Percentiles rank a stretch among this genome's conserved stretches.
Conservation (phyloP, 2,113 vertebrate species). For the Taxidea taxus region DNA sequence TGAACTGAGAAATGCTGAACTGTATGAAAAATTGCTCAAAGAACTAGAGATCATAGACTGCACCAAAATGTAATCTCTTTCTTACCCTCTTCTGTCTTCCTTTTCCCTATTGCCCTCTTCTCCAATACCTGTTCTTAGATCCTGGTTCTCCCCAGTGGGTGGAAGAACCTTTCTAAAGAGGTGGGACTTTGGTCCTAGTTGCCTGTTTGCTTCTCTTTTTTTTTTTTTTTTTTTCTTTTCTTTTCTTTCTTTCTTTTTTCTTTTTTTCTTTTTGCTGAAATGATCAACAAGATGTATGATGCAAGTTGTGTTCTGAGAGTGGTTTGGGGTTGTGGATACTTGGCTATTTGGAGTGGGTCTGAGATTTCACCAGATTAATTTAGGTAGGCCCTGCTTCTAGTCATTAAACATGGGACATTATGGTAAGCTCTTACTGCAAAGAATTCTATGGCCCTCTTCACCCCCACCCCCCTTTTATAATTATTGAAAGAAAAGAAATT, state of each 20-base stretch:
- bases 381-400: constrained; percentile 40
- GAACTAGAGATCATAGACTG: neutral
- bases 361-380: constrained; percentile 9
- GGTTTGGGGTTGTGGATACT: constrained; percentile 62
- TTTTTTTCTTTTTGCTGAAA: constrained; percentile 22
- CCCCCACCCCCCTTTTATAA: constrained; percentile 39
- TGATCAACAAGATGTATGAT: constrained; percentile 55
- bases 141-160: constrained; percentile 40
- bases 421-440: constrained; percentile 76
- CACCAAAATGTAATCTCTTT: constrained; percentile 22
- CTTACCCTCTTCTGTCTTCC: constrained; percentile 22
- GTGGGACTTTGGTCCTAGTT: constrained; percentile 62
- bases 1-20: constrained; percentile 50
- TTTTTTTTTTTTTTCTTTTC: neutral
- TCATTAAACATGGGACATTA: constrained; percentile 42
- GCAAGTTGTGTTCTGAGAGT: constrained; percentile 54
- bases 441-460: constrained; percentile 61
- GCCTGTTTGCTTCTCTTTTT: constrained; percentile 50
- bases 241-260: neutral
- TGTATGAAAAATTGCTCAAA: constrained; percentile 23
- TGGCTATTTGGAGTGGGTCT: constrained; percentile 47
- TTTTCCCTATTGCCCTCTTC: constrained; percentile 11
- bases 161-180: constrained; percentile 48
- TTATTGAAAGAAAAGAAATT: constrained; percentile 64
- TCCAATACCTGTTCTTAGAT: constrained; percentile 60